Base-by-base conservation (phyloP, 2,113 vertebrate genomes). In the Rhagologus leucostigma region DNA sequence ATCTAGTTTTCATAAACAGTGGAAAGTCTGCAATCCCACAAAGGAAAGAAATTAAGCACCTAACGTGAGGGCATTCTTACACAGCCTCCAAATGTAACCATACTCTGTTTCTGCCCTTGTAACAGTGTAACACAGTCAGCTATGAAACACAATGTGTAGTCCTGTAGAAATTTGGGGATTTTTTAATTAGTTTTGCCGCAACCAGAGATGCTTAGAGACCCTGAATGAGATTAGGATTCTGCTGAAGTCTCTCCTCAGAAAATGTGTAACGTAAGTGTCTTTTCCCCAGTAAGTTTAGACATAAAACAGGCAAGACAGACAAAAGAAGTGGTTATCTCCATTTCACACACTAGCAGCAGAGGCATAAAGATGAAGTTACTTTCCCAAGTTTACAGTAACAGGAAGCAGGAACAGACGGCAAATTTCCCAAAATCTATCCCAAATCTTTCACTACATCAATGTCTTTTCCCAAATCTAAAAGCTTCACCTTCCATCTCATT, bases 221-320 rank as follows among this genome's bases (percentile, higher is more conserved):
- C 11, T 41, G 24, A 35, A 33, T 37, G 16, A 57, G 20, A 67
- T 74, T 84, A 81, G 39, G 35, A 65, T 23, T 14, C 14, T 49
- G 41, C 41, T 39, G 60, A 89, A 86, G 8, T 63, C 1, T 55
- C 13, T 77, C 30, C 32, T 87, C 74, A 78, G 49, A 82, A 84
- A 75, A 46, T 0, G 1, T 1, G 0, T 35, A 63, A 67, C 0
- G 0, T 30, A 69, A 59, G 8, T 12, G 8, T 39, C 44, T 47
- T 27, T 49, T 75, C 29, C 55, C 37, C 23, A 11, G 12, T 44
- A 67, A 52, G 4, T 30, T 87, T n/a, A 79, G 46, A 49, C 39
- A 37, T 1, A 1, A 76, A 95, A 71, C 16, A 46, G 46, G 27
- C n/a, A 60, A 79, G 65, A 76, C 18, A 55, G 55, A 73, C 49